Conservation (phyloP, 2,113 vertebrate species). For the pig (Sus scrofa) region DNA sequence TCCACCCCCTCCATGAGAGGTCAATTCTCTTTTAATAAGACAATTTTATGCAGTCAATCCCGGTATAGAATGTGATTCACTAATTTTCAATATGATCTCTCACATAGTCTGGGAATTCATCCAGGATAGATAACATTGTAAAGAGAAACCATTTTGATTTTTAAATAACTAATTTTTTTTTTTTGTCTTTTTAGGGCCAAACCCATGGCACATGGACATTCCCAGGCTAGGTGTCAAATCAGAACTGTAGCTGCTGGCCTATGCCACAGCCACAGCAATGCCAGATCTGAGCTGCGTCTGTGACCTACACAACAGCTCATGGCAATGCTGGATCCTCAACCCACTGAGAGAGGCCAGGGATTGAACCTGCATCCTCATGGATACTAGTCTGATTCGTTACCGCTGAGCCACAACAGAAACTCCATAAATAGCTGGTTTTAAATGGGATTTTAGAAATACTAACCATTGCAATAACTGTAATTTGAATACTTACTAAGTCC, state of each 20-base stretch:
- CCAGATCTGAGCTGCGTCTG: too few species aligned
- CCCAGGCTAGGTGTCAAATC: too few species aligned
- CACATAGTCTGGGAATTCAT: neutral
- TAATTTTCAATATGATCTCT: neutral
- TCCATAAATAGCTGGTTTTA: neutral
- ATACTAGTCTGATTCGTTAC: too few species aligned
- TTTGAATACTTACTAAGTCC: constrained; percentile 19
- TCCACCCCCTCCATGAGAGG: neutral
- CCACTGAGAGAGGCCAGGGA: too few species aligned
- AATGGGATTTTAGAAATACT: constrained; percentile 19
- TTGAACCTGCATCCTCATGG: too few species aligned
- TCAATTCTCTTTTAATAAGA: neutral
- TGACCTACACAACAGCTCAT: too few species aligned
- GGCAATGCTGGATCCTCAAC: too few species aligned
- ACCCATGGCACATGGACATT: too few species aligned
- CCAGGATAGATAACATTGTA: neutral
- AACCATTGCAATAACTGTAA: neutral
- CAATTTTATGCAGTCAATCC: neutral
- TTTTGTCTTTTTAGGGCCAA: too few species aligned
- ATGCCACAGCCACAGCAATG: too few species aligned
- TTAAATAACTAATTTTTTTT: neutral
- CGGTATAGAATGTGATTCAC: neutral
- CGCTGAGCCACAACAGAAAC: too few species aligned
- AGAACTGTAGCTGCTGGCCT: too few species aligned
- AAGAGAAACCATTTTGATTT: constrained; percentile 6